Evolutionary conservation across 2,888 invertebrate species (phyloP).

Genomic region (Acanthoscelides obtectus): DNA sequence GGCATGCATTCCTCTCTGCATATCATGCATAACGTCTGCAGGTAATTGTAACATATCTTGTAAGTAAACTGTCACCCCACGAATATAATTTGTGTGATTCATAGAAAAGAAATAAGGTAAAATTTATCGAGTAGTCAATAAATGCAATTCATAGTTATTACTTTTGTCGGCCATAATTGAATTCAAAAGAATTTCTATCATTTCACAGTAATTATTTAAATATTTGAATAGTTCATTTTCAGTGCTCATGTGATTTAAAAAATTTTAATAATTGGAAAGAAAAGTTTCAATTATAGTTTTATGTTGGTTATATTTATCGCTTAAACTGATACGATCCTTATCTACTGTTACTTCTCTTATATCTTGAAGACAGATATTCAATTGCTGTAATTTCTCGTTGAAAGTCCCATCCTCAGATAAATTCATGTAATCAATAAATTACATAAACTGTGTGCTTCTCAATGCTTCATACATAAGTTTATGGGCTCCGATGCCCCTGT

Average conservation of each 20-base stretch:
- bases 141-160: not conserved
- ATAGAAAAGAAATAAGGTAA: conserved; percentile 1
- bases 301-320: not conserved
- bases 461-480: too few relatives aligned
- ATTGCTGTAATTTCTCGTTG: too few relatives aligned
- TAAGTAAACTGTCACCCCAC: conserved; percentile 7
- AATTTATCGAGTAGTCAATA: not conserved
- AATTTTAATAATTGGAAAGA: not conserved
- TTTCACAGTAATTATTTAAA: conserved; percentile 4
- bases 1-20: conserved; percentile 24
- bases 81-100: conserved; percentile 3
- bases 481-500: too few relatives aligned
- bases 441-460: too few relatives aligned
- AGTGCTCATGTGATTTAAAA: conserved; percentile 1
- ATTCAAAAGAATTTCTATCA: conserved; percentile 3
- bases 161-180: not conserved
- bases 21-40: conserved; percentile 21
- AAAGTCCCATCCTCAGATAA: too few relatives aligned
- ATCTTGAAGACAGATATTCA: too few relatives aligned
- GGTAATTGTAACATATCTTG: conserved; percentile 15
- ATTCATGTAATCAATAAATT: too few relatives aligned
- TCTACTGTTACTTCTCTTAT: too few relatives aligned
- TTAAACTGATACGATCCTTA: not conserved
- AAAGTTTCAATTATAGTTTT: not conserved
- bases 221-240: conserved; percentile 3